Evolutionary conservation across 2,113 vertebrate genomes (phyloP), one percentile per base, ranked within the genome.

Genomic region (Silurus asotus): DNA sequence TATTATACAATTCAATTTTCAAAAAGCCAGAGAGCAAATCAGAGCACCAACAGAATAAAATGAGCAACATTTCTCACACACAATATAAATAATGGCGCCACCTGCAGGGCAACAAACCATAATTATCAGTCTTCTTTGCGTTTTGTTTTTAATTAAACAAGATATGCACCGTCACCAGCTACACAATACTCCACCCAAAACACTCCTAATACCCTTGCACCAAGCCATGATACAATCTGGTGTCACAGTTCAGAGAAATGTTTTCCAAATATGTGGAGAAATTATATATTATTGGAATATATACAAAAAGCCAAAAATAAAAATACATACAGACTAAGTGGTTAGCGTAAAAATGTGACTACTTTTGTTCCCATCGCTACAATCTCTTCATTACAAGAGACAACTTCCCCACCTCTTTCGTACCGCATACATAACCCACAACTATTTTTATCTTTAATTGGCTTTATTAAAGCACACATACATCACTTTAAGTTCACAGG

Each of bases 21-120:
- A 15, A 72, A 48, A 72, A 8, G 15, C 28, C 8, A 5, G 15
- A 28, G 4, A 15, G 13, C 7, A 37, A 37, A 28, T 37, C 11
- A 23, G 9, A 14, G 5, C 49, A 65, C 56, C 56, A 78, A 8
- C 17, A 6, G 23, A 7, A 55, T 28, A 5, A 58, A 79, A 28
- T 58, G 8, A 37, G 25, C 25, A 28, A 53, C 1, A 15, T 76
- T 76, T 14, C 51, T 25, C n/a, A 56, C 28, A 78, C n/a, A 69
- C n/a, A 69, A 37, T 37, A 37, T 37, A 37, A 37, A 37, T 3
- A 55, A 86, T 55, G 67, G 79, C 88, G 89, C 93, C 94, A 91
- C 84, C 94, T 93, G 89, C 87, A 90, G 94, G 49, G 92, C 84
- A 70, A 89, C 70, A 9, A 14, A 79, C 13, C 5, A 76, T 23